Percentiles rank a stretch among this genome's conserved stretches.
These are phyloP conservation scores for Clepsis dumicolana DNA, from an alignment of 2,888 invertebrate species.

Conservation along the genomic window DNA sequence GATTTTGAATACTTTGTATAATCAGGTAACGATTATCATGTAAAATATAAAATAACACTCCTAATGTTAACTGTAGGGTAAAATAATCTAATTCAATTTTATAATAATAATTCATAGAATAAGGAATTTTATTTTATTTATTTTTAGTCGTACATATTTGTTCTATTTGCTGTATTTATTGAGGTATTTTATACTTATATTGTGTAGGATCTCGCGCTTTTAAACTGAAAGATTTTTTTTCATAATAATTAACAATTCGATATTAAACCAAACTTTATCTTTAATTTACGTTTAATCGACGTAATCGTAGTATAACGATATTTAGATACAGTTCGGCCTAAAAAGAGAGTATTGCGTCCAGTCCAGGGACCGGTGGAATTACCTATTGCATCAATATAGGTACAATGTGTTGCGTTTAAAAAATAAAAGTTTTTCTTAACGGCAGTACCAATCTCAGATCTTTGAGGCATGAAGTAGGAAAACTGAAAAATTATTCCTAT, in stretches of 20 bases:
- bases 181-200: constrained; percentile 17
- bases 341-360: constrained; percentile 30
- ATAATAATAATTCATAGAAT: constrained; percentile 23
- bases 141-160: constrained; percentile 24
- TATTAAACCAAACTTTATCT: constrained; percentile 59
- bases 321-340: constrained; percentile 33
- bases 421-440: not conserved
- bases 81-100: constrained; percentile 33
- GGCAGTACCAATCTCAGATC: not conserved
- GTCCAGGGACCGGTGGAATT: constrained; percentile 1
- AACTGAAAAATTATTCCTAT: not conserved
- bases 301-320: constrained; percentile 31
- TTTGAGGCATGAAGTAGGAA: not conserved
- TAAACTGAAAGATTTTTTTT: constrained; percentile 48
- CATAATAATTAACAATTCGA: constrained; percentile 62
- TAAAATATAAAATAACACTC: constrained; percentile 36
- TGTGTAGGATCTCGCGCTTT: constrained; percentile 44
- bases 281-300: constrained; percentile 44
- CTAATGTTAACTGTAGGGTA: constrained; percentile 29
- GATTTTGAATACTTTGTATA: constrained; percentile 35
- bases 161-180: constrained; percentile 29
- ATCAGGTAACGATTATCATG: constrained; percentile 25
- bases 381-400: constrained; percentile 46
- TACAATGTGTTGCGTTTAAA: not conserved
- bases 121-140: constrained; percentile 27